phyloP scores from a whole-genome alignment of 2,888 invertebrate species.

The Mesorhabditis spiculigera region DNA sequence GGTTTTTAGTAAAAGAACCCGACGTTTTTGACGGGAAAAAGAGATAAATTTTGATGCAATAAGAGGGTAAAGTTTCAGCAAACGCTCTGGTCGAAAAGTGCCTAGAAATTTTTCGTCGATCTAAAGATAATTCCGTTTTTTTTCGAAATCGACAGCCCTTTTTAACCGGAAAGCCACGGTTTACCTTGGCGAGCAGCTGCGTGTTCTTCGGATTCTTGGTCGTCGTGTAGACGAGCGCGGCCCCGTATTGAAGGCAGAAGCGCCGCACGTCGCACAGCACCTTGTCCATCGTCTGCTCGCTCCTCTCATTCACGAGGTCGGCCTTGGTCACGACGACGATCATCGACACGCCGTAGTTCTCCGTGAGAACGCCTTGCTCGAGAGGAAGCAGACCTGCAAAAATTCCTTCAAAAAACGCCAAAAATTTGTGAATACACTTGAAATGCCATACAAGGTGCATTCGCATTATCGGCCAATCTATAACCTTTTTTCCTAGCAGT shows the following conservation, averaged over 20 bases:
- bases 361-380: constrained; percentile 44
- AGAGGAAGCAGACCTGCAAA: constrained; percentile 37
- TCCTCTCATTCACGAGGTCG: constrained; percentile 39
- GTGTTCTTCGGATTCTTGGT: constrained; percentile 24
- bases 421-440: constrained; percentile 13
- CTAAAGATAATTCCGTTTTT: too few species aligned
- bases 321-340: constrained; percentile 54
- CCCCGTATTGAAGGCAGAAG: constrained; percentile 50
- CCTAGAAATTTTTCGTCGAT: too few species aligned
- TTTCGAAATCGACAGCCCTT: too few species aligned
- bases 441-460: constrained; percentile 16
- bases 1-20: too few species aligned
- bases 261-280: constrained; percentile 50
- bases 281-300: constrained; percentile 39
- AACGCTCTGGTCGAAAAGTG: too few species aligned
- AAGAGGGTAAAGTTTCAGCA: too few species aligned
- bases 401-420: constrained; percentile 7
- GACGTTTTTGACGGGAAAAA: too few species aligned
- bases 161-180: neutral
- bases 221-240: constrained; percentile 46
- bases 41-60: too few species aligned
- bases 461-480: constrained; percentile 10
- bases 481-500: too few species aligned
- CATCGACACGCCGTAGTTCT: constrained; percentile 49
- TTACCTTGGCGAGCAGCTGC: neutral